Base-by-base conservation (phyloP, 2,113 vertebrate species). In the Cathartes aura region DNA sequence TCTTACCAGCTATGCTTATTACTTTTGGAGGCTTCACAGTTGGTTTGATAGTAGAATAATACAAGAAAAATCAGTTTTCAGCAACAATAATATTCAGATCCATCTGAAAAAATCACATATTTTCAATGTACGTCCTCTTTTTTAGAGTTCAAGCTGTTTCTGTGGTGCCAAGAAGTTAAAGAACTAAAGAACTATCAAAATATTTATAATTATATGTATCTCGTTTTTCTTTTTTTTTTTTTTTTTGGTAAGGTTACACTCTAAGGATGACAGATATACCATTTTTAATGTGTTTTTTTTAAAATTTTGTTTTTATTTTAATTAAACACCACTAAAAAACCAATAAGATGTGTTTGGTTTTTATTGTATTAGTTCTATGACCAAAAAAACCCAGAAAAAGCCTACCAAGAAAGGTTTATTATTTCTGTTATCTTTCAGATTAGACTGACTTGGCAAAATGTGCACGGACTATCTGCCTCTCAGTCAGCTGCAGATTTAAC, bases 241-340 rank as follows among this genome's bases (percentile, higher is more conserved):
- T 26, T 32, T 32, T 13, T 22, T 17, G 1, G 4, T 26, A 42
- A 40, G 8, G 2, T 66, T 71, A 22, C 0, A 0, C 14, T 55
- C 22, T 70, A 70, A 71, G 47, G 2, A 82, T 26, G 8, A 52
- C 5, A 70, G 22, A 70, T 24, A 36, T 6, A 20, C 5, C 6
- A n/a, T 53, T 84, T 62, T 50, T 12, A 16, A 16, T 42, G 6
- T 40, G 20, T 0, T 7, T 14, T 20, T 34, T 8, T 22, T 21
- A 8, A 6, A 8, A 6, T 20, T n/a, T 29, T 17, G 3, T 12
- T 52, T 32, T 48, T 5, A 26, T 26, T 87, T 60, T 63, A 56
- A 38, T 29, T 82, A 86, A 71, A n/a, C 15, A 13, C 1, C 16
- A 60, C 34, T 59, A 50, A 59, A 62, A 23, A 30, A 2, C 11